Conservation (phyloP, 2,888 invertebrate genomes). For the Andrena minutula region DNA sequence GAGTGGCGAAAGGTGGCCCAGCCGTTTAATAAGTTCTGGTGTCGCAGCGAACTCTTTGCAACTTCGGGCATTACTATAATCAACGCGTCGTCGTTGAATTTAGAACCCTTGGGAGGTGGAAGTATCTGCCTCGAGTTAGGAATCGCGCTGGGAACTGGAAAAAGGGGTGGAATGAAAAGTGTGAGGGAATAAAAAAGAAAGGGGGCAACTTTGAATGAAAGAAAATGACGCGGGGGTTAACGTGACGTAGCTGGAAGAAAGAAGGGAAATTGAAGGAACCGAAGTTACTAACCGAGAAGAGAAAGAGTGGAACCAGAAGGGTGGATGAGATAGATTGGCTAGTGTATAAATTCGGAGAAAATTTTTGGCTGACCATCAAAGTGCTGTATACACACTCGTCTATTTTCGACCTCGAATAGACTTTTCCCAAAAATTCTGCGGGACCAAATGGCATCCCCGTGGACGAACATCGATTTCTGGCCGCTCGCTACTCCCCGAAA, state of each 20-base stretch:
- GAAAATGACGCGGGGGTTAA: not conserved
- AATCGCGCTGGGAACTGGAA: not conserved
- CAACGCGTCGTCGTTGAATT: constrained; percentile 22
- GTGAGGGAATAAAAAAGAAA: not conserved
- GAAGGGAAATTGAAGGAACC: not conserved
- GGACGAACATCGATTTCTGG: not conserved
- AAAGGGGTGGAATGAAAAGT: not conserved
- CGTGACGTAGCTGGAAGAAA: not conserved
- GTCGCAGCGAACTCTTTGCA: constrained; percentile 21
- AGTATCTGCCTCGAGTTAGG: not conserved
- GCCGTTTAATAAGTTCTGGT: constrained; percentile 51
- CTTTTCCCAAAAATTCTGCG: not conserved
- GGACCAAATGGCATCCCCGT: not conserved
- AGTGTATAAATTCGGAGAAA: constrained; percentile 1
- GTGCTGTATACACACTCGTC: not conserved
- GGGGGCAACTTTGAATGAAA: not conserved
- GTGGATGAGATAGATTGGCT: not conserved
- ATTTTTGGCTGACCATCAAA: not conserved
- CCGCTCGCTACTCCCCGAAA: not conserved
- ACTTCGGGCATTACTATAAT: constrained; percentile 32
- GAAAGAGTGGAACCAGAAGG: not conserved
- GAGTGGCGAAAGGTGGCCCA: constrained; percentile 30
- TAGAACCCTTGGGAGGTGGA: not conserved
- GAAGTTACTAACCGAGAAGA: not conserved
- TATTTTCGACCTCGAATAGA: not conserved